Conservation (phyloP, 2,888 invertebrate species). For the Nymphalis polychloros region DNA sequence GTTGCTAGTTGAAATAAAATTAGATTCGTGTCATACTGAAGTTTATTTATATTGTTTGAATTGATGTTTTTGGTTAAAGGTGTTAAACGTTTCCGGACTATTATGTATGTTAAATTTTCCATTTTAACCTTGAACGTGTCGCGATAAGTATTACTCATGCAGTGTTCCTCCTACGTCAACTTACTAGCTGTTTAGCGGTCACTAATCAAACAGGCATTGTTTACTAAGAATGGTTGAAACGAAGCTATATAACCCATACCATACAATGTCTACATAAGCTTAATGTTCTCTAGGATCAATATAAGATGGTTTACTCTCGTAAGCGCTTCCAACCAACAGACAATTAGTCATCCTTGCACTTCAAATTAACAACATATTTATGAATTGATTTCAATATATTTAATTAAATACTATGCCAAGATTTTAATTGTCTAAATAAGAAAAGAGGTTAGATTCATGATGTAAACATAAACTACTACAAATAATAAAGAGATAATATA, state of each 20-base stretch:
- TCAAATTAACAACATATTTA: slow-evolving; percentile 9
- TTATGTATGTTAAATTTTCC: slow-evolving; percentile 58
- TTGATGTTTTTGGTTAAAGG: slow-evolving; percentile 28
- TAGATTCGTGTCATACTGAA: background rate
- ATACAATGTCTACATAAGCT: slow-evolving; percentile 1
- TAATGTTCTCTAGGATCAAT: background rate
- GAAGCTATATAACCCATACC: slow-evolving; percentile 6
- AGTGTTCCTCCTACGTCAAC: slow-evolving; percentile 52
- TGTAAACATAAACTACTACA: background rate
- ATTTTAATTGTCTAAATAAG: background rate
- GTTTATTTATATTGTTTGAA: background rate
- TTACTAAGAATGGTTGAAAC: slow-evolving; percentile 39
- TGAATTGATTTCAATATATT: slow-evolving; percentile 6
- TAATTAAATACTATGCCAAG: background rate
- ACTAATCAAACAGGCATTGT: slow-evolving; percentile 52
- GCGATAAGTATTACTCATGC: slow-evolving; percentile 66
- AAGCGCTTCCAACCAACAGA: slow-evolving; percentile 3
- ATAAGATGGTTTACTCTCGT: background rate
- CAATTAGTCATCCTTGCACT: slow-evolving; percentile 7
- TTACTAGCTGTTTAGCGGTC: slow-evolving; percentile 43
- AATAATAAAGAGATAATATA: background rate
- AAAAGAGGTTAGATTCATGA: background rate
- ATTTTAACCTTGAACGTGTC: slow-evolving; percentile 56
- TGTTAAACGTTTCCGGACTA: slow-evolving; percentile 39
- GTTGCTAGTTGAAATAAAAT: too few species aligned